Percentiles rank a stretch among this genome's conserved stretches.
Conservation (phyloP, 2,797 vertebrate genomes). For the Mormyrus proboscirostris region DNA sequence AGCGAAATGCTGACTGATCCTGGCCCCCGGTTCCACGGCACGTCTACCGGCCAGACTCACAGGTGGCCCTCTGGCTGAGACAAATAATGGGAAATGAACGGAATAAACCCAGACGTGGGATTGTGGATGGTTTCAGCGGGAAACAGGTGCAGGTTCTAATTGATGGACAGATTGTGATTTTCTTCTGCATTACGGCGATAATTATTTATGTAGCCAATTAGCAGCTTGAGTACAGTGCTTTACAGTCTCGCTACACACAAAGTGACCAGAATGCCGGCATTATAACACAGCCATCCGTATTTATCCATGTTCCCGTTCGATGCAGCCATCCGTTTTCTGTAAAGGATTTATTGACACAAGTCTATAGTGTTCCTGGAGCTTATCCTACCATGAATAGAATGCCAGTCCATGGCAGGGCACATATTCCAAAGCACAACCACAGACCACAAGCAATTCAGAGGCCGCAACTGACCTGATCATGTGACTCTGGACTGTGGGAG, state of each 20-base stretch:
- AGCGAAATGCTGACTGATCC: neutral
- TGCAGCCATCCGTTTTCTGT: neutral
- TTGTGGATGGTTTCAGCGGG: neutral
- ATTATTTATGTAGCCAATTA: slow-evolving; percentile 14
- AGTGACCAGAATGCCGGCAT: neutral
- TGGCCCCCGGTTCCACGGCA: neutral
- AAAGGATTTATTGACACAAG: neutral
- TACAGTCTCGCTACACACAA: neutral
- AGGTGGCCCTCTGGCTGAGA: neutral
- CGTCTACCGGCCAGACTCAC: neutral
- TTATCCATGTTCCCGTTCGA: neutral
- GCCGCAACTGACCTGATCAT: neutral
- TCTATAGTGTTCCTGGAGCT: neutral
- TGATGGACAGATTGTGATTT: slow-evolving; percentile 2
- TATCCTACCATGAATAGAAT: neutral
- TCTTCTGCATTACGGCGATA: neutral
- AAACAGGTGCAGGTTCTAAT: slow-evolving; percentile 6
- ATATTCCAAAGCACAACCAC: neutral
- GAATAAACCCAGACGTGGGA: neutral
- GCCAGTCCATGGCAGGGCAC: neutral
- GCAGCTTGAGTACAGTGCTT: neutral
- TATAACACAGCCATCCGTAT: neutral
- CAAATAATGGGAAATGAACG: neutral
- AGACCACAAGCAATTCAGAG: neutral
- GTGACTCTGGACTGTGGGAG: neutral